Base-by-base conservation (phyloP, 2,113 vertebrate species). In the Microcebus jonahi region DNA sequence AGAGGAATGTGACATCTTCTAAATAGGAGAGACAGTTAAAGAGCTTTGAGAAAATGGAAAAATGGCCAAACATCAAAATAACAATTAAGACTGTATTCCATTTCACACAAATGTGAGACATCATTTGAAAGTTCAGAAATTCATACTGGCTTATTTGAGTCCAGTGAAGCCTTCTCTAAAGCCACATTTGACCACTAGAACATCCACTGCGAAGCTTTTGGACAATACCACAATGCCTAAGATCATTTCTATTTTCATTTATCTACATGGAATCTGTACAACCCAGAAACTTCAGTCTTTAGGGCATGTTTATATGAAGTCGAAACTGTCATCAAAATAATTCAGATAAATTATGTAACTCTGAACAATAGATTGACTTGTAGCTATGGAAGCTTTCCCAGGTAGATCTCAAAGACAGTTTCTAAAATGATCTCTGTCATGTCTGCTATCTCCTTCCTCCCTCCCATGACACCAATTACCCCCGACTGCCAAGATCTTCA, bases 41-140 rank as follows among this genome's bases (percentile, higher is more conserved):
- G 18, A 95, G 45, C 79, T 93, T 87, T 80, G 55, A 93, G 89
- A 87, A 94, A 91, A 94, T 90, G 83, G 53, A 80, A 97, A 97
- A 90, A 88, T 36, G 34, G 61, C n/a, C 77, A 82, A 75, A 97
- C 36, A 83, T 76, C 45, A 57, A 87, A 94, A 85, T 90, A 75
- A 94, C 6, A 23, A 67, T 92, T 90, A 90, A 92, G 55, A 68
- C 6, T 75, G 2, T 29, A 25, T 9, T 36, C 14, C 20, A 39
- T 81, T 61, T 88, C n/a, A 81, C 29, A 65, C 6, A 83, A 92
- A 83, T 75, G 48, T 25, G 65, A 87, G 31, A 11, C 34, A 67
- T 53, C 36, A 20, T 71, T 71, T 73, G 61, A 95, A 84, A 92
- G 61, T 50, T 91, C 53, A 87, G 13, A n/a, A 88, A 88, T 94